These are phyloP conservation scores for Atta colombica DNA, from an alignment of 1,140 invertebrate genomes.

Conservation along the genomic window DNA sequence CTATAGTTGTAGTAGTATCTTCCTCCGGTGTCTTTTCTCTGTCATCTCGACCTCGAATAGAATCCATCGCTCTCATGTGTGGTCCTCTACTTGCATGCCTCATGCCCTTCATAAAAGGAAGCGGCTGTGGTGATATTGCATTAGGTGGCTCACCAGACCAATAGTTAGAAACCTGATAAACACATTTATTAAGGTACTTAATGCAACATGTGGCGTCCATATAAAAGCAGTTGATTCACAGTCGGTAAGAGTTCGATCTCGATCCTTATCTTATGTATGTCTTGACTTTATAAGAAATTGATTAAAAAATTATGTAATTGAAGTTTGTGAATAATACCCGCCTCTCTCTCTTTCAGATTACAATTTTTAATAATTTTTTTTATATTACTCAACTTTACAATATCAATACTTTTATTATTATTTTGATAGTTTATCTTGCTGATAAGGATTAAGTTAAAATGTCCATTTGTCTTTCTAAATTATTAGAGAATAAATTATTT, in stretches of 20 bases:
- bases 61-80: constrained; percentile 79
- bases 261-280: not conserved
- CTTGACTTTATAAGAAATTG: not conserved
- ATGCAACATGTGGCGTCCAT: not conserved
- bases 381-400: no score
- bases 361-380: no score
- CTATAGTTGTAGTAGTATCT: constrained; percentile 84
- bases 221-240: not conserved
- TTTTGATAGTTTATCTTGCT: no score
- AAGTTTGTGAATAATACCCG: not conserved
- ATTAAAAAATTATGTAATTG: not conserved
- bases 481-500: no score
- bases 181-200: constrained; percentile 11
- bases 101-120: constrained; percentile 83
- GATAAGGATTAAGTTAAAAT: no score
- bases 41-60: constrained; percentile 81
- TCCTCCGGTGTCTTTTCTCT: constrained; percentile 85
- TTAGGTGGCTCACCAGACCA: constrained; percentile 83
- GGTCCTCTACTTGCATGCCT: constrained; percentile 77
- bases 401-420: no score
- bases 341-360: not conserved
- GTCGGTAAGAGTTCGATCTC: not conserved
- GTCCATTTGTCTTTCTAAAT: no score
- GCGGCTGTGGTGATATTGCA: constrained; percentile 76
- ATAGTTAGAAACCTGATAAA: constrained; percentile 79